Evolutionary conservation across 35 echinoderm and acorn worm genomes (phyloP), one percentile per base, ranked within the genome.

Genomic region (Nesometra sesokonis): DNA sequence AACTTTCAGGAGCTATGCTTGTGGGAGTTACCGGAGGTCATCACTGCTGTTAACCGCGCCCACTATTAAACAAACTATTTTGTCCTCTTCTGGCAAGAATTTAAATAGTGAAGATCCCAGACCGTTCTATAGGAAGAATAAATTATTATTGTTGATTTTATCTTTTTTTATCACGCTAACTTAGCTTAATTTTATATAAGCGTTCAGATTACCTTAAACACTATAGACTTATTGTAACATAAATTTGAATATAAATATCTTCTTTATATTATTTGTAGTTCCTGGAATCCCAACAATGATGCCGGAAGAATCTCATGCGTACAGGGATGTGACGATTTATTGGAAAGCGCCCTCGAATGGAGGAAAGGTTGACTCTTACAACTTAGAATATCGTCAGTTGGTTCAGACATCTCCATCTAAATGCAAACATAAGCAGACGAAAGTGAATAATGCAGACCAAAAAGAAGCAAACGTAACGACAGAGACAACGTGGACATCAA

Each of bases 321-420:
- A 93, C 77, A 78, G 82, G 11, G 47, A 84, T 17, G 78, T 89
- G 0, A 82, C 37, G 17, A 13, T 97, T 34, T 80, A 79, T 57
- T 97, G 94, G 94, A 84, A 35, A 5, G 36, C 86, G 35, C 47
- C 94, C 21, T 29, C 77, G 21, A 83, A 77, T 36, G 82, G 78
- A 33, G 86, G 83, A 47, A 57, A 82, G 67, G 89, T 90, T 33
- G 91, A 91, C n/a, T 77, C 86, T 17, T 97, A 97, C 57, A 86
- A 46, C 17, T 27, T 97, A 17, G 86, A 97, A 38, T 97, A 93
- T 86, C 88, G 88, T 3, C 85, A 90, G 31, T 77, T 87, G 23
- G 36, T 67, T 19, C 52, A 67, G 39, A 43, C 52, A 67, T 67
- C 23, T 13, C 52, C 52, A 67, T 13, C 7, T 13, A 11, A 67